Percentiles rank a stretch among this genome's conserved stretches.
These are phyloP conservation scores for Dasysyrphus albostriatus DNA, from an alignment of 2,888 invertebrate genomes.

Conservation along the genomic window DNA sequence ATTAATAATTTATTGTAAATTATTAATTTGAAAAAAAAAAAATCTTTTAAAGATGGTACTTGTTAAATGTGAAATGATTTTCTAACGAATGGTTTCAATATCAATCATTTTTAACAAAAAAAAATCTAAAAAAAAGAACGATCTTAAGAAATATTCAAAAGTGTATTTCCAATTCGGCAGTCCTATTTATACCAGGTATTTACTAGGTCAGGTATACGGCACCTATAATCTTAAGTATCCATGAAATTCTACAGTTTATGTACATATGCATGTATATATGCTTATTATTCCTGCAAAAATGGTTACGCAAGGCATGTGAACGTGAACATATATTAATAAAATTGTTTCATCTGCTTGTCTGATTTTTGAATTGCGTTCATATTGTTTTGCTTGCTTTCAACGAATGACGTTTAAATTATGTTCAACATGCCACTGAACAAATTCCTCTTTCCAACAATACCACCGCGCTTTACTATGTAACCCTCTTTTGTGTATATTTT, in stretches of 20 bases:
- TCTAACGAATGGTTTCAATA: too few relatives aligned
- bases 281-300: conserved; percentile 2
- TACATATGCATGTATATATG: background rate
- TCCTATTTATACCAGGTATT: too few relatives aligned
- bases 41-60: too few relatives aligned
- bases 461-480: background rate
- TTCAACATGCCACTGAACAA: conserved; percentile 38
- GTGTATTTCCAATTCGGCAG: background rate
- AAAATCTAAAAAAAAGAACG: too few relatives aligned
- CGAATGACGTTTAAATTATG: conserved; percentile 21
- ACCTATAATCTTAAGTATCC: background rate
- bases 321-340: conserved; percentile 4
- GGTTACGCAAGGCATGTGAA: conserved; percentile 2
- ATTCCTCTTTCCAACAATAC: conserved; percentile 16
- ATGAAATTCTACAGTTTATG: background rate
- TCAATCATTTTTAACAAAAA: too few relatives aligned
- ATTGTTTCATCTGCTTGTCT: conserved; percentile 25
- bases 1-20: too few relatives aligned
- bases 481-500: background rate
- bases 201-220: background rate
- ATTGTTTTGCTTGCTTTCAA: conserved; percentile 7
- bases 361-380: conserved; percentile 4
- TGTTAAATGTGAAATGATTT: too few relatives aligned
- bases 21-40: too few relatives aligned
- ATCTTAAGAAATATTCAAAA: background rate